Evolutionary conservation across 2,888 invertebrate species (phyloP).

Genomic region (Thymelicus sylvestris): DNA sequence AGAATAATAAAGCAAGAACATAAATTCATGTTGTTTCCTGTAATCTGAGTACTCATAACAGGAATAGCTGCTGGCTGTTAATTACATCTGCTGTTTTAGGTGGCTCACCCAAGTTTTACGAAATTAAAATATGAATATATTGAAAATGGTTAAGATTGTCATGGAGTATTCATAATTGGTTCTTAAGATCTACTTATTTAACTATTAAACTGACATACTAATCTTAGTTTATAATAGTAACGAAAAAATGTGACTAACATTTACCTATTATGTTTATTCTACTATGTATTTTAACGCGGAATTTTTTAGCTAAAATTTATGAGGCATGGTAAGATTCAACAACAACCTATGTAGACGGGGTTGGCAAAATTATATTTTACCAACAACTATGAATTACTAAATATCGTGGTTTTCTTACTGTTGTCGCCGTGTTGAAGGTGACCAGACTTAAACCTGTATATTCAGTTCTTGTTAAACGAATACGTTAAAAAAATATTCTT

Average conservation of each 20-base stretch:
- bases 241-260: background rate
- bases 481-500: background rate
- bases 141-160: background rate
- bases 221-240: background rate
- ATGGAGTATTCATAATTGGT: background rate
- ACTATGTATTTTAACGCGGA: conserved; percentile 1
- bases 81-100: too few relatives aligned
- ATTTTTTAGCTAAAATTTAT: conserved; percentile 20
- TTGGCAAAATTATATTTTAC: conserved; percentile 52
- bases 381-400: conserved; percentile 48
- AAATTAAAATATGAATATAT: too few relatives aligned
- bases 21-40: background rate
- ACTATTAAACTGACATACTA: background rate
- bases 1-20: background rate
- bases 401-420: conserved; percentile 62
- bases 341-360: conserved; percentile 78
- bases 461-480: conserved; percentile 13
- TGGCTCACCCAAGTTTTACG: too few relatives aligned
- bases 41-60: conserved; percentile 1
- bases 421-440: conserved; percentile 79
- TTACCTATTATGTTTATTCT: background rate
- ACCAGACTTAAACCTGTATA: conserved; percentile 66
- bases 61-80: too few relatives aligned
- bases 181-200: too few relatives aligned
- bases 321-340: conserved; percentile 72